These are phyloP conservation scores for Oscheius myriophilus DNA, from an alignment of 2,888 invertebrate species.

Conservation along the genomic window DNA sequence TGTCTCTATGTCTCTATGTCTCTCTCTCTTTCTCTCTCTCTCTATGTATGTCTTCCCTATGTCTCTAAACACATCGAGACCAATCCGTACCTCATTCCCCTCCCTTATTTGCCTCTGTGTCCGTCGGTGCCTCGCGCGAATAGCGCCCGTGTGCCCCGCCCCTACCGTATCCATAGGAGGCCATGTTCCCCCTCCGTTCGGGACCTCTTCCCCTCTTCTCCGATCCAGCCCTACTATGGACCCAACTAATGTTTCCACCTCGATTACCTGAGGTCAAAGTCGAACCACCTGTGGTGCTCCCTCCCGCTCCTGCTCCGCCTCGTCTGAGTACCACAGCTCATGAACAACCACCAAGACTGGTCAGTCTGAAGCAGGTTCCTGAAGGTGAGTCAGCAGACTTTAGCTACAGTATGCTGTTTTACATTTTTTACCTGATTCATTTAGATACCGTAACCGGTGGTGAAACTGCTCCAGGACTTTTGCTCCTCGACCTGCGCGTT, in stretches of 20 bases:
- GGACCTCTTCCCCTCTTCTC: slow-evolving; percentile 13
- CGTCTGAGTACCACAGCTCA: slow-evolving; percentile 3
- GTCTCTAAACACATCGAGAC: neutral
- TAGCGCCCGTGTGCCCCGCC: slow-evolving; percentile 5
- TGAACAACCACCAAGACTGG: slow-evolving; percentile 18
- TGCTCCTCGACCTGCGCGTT: slow-evolving; percentile 23
- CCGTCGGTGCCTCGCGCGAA: neutral
- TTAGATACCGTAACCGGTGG: slow-evolving; percentile 1
- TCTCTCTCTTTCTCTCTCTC: too few relatives aligned
- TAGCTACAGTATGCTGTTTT: neutral
- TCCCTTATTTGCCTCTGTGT: neutral
- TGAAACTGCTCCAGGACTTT: slow-evolving; percentile 20
- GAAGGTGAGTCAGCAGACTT: neutral
- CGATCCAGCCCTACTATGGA: slow-evolving; percentile 24
- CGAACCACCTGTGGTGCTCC: neutral
- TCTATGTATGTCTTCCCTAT: too few relatives aligned
- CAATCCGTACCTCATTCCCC: neutral
- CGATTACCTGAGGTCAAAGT: neutral
- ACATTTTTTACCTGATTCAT: neutral
- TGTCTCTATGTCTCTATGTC: too few relatives aligned
- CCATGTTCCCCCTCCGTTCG: slow-evolving; percentile 27
- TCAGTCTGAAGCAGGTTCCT: slow-evolving; percentile 3
- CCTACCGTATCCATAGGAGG: slow-evolving; percentile 10
- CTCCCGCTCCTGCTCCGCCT: neutral
- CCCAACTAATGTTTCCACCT: slow-evolving; percentile 20